Conservation (phyloP, 2,113 vertebrate species). For the Carollia perspicillata region DNA sequence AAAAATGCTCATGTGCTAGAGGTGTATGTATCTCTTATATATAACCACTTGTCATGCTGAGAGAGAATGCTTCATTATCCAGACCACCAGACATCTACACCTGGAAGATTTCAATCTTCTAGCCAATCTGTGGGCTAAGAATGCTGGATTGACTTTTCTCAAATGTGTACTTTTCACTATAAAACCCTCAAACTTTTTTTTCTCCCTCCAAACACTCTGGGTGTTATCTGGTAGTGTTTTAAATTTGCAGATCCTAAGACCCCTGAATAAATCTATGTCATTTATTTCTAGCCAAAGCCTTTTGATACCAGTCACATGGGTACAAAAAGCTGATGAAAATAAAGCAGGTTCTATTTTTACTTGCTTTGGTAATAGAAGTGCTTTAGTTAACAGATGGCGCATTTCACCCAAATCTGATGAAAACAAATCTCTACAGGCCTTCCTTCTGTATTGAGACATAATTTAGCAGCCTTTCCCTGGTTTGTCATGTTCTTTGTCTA, state of each 20-base stretch:
- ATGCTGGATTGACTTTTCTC: background rate
- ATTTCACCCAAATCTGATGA: constrained; percentile 70
- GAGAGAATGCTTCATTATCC: background rate
- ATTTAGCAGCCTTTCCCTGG: constrained; percentile 68
- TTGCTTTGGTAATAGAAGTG: constrained; percentile 29
- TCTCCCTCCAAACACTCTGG: background rate
- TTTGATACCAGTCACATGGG: background rate
- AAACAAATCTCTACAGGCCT: constrained; percentile 68
- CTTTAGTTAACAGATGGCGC: constrained; percentile 51
- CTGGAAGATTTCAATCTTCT: background rate
- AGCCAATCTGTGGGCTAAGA: background rate
- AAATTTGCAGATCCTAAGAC: background rate
- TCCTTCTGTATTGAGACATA: constrained; percentile 65
- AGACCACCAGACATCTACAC: background rate
- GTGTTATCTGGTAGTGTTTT: background rate
- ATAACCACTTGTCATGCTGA: background rate
- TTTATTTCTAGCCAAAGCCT: background rate
- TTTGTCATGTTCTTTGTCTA: constrained; percentile 16
- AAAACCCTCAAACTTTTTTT: background rate
- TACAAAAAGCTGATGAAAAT: constrained; percentile 35
- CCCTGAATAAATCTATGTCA: background rate
- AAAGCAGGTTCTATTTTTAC: constrained; percentile 11
- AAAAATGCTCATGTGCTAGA: background rate
- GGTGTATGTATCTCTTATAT: background rate
- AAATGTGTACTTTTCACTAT: background rate